These are phyloP conservation scores for Periophthalmus modestus DNA, from an alignment of 2,113 vertebrate genomes.

Conservation along the genomic window DNA sequence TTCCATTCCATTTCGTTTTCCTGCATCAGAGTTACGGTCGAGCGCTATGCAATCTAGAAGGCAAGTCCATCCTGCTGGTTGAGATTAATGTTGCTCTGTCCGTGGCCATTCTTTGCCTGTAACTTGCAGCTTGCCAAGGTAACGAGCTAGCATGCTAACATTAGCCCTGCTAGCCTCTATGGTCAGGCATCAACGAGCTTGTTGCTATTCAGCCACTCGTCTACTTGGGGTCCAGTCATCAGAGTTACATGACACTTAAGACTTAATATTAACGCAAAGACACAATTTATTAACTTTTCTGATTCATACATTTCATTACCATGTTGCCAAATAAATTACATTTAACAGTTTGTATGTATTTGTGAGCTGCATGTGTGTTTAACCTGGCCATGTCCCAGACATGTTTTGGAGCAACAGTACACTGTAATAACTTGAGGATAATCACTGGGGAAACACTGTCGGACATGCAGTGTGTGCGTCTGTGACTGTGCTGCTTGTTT, in stretches of 20 bases:
- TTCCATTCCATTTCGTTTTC: slow-evolving; percentile 67
- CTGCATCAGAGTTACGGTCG: slow-evolving; percentile 59
- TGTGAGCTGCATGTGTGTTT: slow-evolving; percentile 35
- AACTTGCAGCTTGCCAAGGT: slow-evolving; percentile 62
- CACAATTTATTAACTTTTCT: neutral
- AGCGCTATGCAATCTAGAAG: slow-evolving; percentile 72
- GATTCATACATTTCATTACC: neutral
- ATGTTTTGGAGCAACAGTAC: slow-evolving; percentile 17
- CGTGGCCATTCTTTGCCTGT: slow-evolving; percentile 35
- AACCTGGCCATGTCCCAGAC: slow-evolving; percentile 15
- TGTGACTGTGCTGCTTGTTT: neutral
- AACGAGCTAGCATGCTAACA: slow-evolving; percentile 65
- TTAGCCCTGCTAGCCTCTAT: slow-evolving; percentile 62
- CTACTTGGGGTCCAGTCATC: slow-evolving; percentile 18
- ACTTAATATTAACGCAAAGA: neutral
- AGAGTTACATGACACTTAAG: neutral
- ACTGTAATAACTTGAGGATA: neutral
- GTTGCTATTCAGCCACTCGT: slow-evolving; percentile 55
- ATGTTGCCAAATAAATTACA: slow-evolving; percentile 30
- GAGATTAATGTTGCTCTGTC: slow-evolving; percentile 13
- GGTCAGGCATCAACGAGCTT: slow-evolving; percentile 64
- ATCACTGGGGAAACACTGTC: neutral
- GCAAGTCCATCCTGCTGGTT: slow-evolving; percentile 58
- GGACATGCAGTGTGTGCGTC: neutral
- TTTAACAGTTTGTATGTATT: slow-evolving; percentile 37